These are phyloP conservation scores for Thamnophis elegans DNA, from an alignment of 2,797 vertebrate species.

Conservation along the genomic window DNA sequence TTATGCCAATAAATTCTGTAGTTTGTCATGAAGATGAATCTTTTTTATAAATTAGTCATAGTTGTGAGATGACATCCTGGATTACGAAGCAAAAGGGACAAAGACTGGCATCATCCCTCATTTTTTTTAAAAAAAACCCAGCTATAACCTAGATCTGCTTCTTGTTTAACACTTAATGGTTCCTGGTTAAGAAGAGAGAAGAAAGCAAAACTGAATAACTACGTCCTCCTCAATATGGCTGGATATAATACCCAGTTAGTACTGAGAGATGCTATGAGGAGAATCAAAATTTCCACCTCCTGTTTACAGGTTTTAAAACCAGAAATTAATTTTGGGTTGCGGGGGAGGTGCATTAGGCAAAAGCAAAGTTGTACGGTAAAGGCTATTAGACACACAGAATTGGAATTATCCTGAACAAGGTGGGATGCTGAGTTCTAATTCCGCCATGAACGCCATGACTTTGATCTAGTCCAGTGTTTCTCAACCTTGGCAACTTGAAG, in stretches of 20 bases:
- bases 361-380: neutral
- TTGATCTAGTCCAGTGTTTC: no score
- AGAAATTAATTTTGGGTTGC: neutral
- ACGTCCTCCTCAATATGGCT: neutral
- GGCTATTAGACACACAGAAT: neutral
- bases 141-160: neutral
- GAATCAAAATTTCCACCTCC: neutral
- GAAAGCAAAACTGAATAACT: neutral
- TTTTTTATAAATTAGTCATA: neutral
- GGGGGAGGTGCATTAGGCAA: neutral
- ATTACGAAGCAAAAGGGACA: neutral
- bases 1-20: neutral
- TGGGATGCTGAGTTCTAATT: neutral
- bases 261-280: neutral
- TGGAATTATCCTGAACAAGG: neutral
- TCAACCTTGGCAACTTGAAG: no score
- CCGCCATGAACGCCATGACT: neutral
- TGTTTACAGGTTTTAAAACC: neutral
- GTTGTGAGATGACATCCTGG: neutral
- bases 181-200: neutral
- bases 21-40: neutral
- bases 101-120: neutral
- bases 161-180: neutral
- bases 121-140: neutral
- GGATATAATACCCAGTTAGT: neutral